Base-by-base conservation (phyloP, 1,140 invertebrate genomes). In the Drosophila leontia region DNA sequence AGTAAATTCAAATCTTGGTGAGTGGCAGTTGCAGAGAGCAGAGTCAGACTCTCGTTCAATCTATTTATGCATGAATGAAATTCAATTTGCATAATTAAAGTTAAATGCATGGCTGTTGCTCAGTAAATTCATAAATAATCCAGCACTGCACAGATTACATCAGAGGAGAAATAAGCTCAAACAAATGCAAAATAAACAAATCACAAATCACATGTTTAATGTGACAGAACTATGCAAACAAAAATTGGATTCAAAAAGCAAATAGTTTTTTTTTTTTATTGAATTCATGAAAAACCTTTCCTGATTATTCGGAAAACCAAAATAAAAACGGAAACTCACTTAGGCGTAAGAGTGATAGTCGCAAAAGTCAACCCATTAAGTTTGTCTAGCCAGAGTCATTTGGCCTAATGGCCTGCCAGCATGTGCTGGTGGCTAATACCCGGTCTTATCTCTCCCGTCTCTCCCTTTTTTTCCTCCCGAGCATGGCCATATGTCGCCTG, bases 11-110 rank as follows among this genome's bases (percentile, higher is more conserved):
- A 82, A 82, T 79, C 50, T 37, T 69, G 39, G 48, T 26, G 51
- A 70, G 63, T 41, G 57, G 45, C 32, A 26, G 19, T 42, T 34
- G 17, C 9, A 39, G 17, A 45, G 29, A 41, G 35, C 42, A 39
- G 50, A 68, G 70, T 59, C 60, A 64, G 68, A 65, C 57, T 63
- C 47, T 62, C 39, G 13, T 53, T 83, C 34, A 42, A 51, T 78
- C 65, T 68, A 86, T 86, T 86, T 82, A 82, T 86, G 82, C 78
- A 71, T 82, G 82, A 82, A 78, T 69, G 78, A 55, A 86, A 72
- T 82, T 82, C 82, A 86, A 86, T 86, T 86, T 86, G 70, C 82
- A 86, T 86, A 86, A 86, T 86, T 86, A 86, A 86, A 81, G 47
- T 60, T 61, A 86, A 86, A 82, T 86, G 82, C 82, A 82, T 82